Base-by-base conservation (phyloP, 2,113 vertebrate genomes). In the Bos indicus region DNA sequence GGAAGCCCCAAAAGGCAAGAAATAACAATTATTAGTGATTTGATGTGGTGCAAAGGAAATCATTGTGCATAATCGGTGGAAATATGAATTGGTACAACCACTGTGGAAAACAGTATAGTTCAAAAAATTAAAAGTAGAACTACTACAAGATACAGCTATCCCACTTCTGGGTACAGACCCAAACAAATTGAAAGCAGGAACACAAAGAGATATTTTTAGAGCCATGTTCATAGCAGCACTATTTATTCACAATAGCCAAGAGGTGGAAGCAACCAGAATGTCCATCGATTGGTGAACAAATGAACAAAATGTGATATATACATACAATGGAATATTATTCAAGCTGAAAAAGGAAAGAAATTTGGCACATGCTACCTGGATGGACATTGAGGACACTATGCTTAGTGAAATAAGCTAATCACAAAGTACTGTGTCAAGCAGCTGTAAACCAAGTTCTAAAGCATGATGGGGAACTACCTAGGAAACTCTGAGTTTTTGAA, bases 401-500 rank as follows among this genome's bases (percentile, higher is more conserved):
- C 83, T 59, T 28, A 59, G 15, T 0, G 5, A 43, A 85, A 85
- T 59, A 43, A 59, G 56, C 36, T 40, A 59, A 17, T 59, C 56
- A 59, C 83, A 60, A 19, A 59, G 30, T 60, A 30, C 71, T 77
- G 71, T 40, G 71, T 77, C 23, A 15, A 52, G 48, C 51, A 26
- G 36, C 71, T 62, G 7, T 43, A 87, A 57, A 15, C 88, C 93
- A 59, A n/a, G 25, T 28, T 57, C 30, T 67, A 89, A 94, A 30
- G 60, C 88, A 13, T 64, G 82, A 64, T 43, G 8, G 43, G 82
- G 67, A 84, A 90, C 59, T 83, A 88, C 88, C n/a, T 82, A 97
- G 80, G 92, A 97, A 57, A 86, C 95, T 94, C 97, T 90, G 97
- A 90, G 80, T 36, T 94, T 97, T 91, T 59, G 95, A 98, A 97